phyloP scores from a whole-genome alignment of 1,140 invertebrate species.

The Microvelia longipes region DNA sequence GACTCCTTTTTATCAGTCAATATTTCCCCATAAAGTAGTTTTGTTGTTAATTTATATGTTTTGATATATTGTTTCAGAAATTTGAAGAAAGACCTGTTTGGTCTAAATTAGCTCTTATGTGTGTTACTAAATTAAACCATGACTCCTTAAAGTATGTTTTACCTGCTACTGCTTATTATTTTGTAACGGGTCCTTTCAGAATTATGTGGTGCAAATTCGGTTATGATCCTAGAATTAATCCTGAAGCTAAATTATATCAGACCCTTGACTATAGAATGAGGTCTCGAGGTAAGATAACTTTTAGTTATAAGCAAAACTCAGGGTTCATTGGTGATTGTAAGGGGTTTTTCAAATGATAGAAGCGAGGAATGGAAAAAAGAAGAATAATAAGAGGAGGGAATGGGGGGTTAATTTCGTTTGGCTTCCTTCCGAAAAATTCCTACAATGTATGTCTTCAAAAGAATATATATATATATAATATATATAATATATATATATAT shows the following conservation, averaged over 20 bases:
- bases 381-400: too few species aligned
- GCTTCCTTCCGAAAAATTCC: too few species aligned
- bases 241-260: slow-evolving; percentile 64
- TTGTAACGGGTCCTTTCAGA: slow-evolving; percentile 73
- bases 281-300: slow-evolving; percentile 41
- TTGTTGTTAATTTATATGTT: too few species aligned
- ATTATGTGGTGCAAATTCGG: slow-evolving; percentile 69
- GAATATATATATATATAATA: too few species aligned
- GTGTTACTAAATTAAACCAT: slow-evolving; percentile 41
- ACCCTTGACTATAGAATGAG: slow-evolving; percentile 70
- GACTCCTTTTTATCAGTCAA: too few species aligned
- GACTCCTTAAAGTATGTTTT: slow-evolving; percentile 60
- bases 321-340: not conserved
- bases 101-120: slow-evolving; percentile 58
- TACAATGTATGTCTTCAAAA: too few species aligned
- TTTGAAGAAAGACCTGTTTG: slow-evolving; percentile 72
- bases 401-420: too few species aligned
- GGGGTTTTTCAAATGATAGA: not conserved
- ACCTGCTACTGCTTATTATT: slow-evolving; percentile 69
- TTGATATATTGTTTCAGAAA: too few species aligned
- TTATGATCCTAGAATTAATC: slow-evolving; percentile 70
- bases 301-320: too few species aligned
- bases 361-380: not conserved
- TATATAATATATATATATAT: too few species aligned
- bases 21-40: too few species aligned